phyloP scores from a whole-genome alignment of 2,113 vertebrate species.

The Grantiella picta region DNA sequence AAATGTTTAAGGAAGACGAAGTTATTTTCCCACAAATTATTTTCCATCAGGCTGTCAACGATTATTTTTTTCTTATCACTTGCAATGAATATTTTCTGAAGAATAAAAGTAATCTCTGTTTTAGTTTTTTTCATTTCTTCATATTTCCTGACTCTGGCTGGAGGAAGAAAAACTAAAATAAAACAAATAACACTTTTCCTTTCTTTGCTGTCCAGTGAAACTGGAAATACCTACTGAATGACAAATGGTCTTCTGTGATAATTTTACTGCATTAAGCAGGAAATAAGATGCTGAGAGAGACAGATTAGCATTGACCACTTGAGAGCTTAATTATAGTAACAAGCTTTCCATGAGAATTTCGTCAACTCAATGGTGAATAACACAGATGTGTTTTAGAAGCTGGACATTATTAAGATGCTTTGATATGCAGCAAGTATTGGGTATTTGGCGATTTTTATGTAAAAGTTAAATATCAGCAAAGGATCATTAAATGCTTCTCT shows the following conservation, averaged over 20 bases:
- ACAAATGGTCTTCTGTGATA: slow-evolving; percentile 20
- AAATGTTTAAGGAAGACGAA: background rate
- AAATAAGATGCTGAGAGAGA: slow-evolving; percentile 22
- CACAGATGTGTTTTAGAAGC: background rate
- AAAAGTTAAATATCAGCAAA: background rate
- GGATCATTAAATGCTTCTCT: background rate
- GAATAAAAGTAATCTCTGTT: background rate
- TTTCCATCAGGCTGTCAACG: background rate
- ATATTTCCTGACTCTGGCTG: background rate
- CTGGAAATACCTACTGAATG: slow-evolving; percentile 4
- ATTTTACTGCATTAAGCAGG: slow-evolving; percentile 26
- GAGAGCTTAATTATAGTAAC: slow-evolving; percentile 39
- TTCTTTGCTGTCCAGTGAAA: slow-evolving; percentile 12
- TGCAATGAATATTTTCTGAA: background rate
- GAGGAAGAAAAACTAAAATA: background rate
- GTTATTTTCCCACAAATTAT: background rate
- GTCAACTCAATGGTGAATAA: background rate
- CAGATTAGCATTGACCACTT: background rate
- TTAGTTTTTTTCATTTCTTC: background rate
- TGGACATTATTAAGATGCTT: background rate
- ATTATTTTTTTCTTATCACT: background rate
- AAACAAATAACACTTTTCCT: background rate
- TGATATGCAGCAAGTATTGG: background rate
- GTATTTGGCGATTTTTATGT: background rate
- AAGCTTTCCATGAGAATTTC: background rate